Conservation (phyloP, 2,113 vertebrate genomes). For the Corythornis cristatus region DNA sequence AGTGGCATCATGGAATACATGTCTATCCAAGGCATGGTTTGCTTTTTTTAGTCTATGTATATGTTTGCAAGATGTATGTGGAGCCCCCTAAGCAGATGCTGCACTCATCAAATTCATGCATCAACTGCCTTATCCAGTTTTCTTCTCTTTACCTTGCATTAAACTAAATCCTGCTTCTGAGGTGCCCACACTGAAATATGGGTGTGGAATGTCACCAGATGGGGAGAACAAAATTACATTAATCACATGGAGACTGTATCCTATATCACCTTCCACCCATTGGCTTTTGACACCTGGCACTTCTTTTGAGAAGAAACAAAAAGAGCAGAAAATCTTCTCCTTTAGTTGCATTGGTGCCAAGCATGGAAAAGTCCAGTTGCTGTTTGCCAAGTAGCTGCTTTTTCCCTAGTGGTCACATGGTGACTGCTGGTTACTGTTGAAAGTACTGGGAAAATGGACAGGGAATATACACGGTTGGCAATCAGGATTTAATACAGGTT, state of each 20-base stretch:
- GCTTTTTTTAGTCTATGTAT: neutral
- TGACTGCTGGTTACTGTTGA: neutral
- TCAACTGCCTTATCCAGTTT: neutral
- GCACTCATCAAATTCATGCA: neutral
- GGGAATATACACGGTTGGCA: neutral
- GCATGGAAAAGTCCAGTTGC: neutral
- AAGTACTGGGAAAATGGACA: neutral
- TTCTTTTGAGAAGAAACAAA: neutral
- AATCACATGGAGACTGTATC: neutral
- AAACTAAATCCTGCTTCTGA: neutral
- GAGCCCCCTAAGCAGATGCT: neutral
- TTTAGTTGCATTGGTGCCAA: neutral
- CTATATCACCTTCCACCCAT: neutral
- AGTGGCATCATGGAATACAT: neutral
- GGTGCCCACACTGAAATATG: neutral
- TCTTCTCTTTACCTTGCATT: neutral
- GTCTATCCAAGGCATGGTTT: neutral
- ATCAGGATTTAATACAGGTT: neutral
- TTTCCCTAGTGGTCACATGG: neutral
- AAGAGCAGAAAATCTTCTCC: neutral
- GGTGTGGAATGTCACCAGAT: neutral
- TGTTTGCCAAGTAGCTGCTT: neutral
- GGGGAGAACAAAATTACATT: neutral
- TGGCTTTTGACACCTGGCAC: neutral
- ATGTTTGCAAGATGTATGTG: fast-evolving